Evolutionary conservation across 2,797 vertebrate genomes (phyloP), one percentile per base, ranked within the genome.

Genomic region (Anguilla marmorata): DNA sequence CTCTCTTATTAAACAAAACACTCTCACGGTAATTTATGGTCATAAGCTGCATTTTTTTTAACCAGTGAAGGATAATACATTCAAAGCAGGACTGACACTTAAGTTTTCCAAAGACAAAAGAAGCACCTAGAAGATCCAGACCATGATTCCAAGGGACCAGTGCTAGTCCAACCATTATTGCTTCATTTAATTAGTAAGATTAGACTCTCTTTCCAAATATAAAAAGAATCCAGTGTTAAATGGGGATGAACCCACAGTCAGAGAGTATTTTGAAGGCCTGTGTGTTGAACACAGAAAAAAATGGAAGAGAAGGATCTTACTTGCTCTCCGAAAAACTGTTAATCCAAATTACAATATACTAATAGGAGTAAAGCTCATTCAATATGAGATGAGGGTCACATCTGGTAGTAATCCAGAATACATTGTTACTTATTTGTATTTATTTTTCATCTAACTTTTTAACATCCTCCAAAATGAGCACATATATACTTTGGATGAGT

Each of bases 171-270:
- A 87, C 76, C 86, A 87, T 88, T 91, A 90, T 90, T 91, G 85
- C 88, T 90, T 91, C 60, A 92, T 92, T 90, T 91, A 74, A 91
- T 91, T 92, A 11, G 90, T 91, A 88, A 91, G 89, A 91, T 87
- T 0, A 87, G 86, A 52, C 21, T 48, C 89, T 91, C 84, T 89
- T 86, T 88, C 50, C 48, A 8, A 80, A 41, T 90, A 90, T 91
- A 84, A 91, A 91, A 72, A 90, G 87, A 74, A 88, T 63, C 45
- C 52, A 87, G 84, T 80, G 88, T 88, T n/a, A 16, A 72, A 84
- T 58, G 58, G 85, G 88, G 87, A 89, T 85, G n/a, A 69, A 58
- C 54, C 82, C 69, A 58, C 82, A 83, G 52, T 66, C n/a, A 4
- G 52, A 83, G 72, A 72, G 83, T 41, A 84, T 74, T 45, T 74